phyloP scores from a whole-genome alignment of 2,888 invertebrate genomes.

The Agrilus cyanescens region DNA sequence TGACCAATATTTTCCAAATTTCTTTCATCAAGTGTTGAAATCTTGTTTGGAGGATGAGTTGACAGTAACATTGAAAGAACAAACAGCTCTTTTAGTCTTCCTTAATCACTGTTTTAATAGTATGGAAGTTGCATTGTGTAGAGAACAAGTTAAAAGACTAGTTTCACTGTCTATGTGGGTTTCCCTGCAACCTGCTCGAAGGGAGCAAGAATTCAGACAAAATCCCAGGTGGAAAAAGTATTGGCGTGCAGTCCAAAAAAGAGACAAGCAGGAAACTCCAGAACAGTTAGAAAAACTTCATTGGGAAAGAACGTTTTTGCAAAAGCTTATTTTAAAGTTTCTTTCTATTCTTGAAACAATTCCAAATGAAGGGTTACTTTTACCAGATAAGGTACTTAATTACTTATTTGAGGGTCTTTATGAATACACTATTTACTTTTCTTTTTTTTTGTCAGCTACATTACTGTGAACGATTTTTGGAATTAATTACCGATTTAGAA shows the following conservation, averaged over 20 bases:
- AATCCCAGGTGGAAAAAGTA: constrained; percentile 86
- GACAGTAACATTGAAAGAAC: constrained; percentile 52
- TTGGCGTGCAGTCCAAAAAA: constrained; percentile 82
- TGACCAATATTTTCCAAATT: constrained; percentile 64
- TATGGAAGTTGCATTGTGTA: constrained; percentile 88
- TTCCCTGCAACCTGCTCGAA: constrained; percentile 68
- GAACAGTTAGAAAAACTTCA: constrained; percentile 49
- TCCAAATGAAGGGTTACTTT: constrained; percentile 47
- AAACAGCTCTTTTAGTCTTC: constrained; percentile 80
- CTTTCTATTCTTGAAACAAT: constrained; percentile 68
- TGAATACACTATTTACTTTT: neutral
- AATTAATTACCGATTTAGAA: constrained; percentile 91
- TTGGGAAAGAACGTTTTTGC: constrained; percentile 83
- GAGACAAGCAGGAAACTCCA: constrained; percentile 53
- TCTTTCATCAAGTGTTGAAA: constrained; percentile 70
- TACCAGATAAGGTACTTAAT: constrained; percentile 43
- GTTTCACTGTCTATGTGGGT: constrained; percentile 92
- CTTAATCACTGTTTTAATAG: constrained; percentile 95
- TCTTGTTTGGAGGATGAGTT: constrained; percentile 56
- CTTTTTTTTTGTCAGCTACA: constrained; percentile 37
- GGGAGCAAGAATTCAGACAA: constrained; percentile 75
- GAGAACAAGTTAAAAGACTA: constrained; percentile 78
- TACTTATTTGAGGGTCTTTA: constrained; percentile 2
- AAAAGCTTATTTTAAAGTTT: constrained; percentile 77
- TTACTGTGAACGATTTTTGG: constrained; percentile 92